Conservation (phyloP, 2,888 invertebrate species). For the Caenorhabditis sp. region DNA sequence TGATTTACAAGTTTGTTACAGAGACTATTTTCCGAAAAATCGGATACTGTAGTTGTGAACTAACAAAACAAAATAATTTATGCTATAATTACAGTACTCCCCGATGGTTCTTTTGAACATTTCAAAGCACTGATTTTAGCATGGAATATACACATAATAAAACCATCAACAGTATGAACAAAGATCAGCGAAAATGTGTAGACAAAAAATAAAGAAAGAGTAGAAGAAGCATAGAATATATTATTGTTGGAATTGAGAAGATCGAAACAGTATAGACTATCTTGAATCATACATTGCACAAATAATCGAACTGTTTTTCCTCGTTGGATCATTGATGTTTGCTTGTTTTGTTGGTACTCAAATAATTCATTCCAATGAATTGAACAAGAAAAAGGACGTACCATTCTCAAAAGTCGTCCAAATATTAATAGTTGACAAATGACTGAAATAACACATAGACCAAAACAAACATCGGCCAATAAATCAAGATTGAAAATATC, state of each 20-base stretch:
- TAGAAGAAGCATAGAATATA: not conserved
- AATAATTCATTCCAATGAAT: not conserved
- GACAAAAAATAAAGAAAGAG: slow-evolving; percentile 2
- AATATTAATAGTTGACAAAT: not conserved
- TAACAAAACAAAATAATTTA: too few species aligned
- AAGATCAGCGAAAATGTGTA: slow-evolving; percentile 10
- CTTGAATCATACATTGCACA: slow-evolving; percentile 11
- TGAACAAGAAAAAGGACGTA: not conserved
- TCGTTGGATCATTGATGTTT: not conserved
- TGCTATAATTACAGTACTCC: too few species aligned
- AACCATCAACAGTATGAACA: slow-evolving; percentile 8
- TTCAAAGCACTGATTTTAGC: not conserved
- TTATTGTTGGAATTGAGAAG: slow-evolving; percentile 3
- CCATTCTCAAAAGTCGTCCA: not conserved
- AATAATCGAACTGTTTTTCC: slow-evolving; percentile 7
- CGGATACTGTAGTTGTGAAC: too few species aligned
- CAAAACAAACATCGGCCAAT: not conserved
- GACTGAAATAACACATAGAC: not conserved
- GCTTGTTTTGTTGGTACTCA: not conserved
- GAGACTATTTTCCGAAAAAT: too few species aligned
- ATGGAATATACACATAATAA: slow-evolving; percentile 15
- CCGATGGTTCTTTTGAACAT: not conserved
- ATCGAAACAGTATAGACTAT: slow-evolving; percentile 4
- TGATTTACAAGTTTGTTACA: too few species aligned
- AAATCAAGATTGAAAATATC: slow-evolving; percentile 2